phyloP scores from a whole-genome alignment of 2,113 vertebrate species.

The Pithys albifrons region DNA sequence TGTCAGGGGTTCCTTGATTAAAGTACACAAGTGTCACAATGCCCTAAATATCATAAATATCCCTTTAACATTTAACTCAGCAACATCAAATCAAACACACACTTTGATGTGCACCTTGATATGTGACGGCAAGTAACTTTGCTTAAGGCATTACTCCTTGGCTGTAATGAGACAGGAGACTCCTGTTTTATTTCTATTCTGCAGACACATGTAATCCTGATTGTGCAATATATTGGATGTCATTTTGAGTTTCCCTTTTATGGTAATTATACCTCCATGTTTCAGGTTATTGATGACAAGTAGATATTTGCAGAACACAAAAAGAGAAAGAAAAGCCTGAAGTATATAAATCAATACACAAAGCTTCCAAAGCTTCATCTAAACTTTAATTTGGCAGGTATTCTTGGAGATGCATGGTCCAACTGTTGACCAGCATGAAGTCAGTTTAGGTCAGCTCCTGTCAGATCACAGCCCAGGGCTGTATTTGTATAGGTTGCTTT shows the following conservation, averaged over 20 bases:
- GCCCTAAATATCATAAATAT: neutral
- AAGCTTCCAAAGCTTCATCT: neutral
- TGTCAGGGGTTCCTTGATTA: neutral
- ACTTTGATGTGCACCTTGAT: neutral
- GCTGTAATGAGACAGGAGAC: neutral
- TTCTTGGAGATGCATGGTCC: neutral
- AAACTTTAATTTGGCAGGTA: neutral
- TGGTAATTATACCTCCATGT: neutral
- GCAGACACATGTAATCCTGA: neutral
- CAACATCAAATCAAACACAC: neutral
- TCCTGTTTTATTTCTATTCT: neutral
- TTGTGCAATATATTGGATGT: neutral
- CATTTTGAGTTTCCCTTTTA: neutral
- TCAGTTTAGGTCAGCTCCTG: neutral
- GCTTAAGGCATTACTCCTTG: neutral
- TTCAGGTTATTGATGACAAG: neutral
- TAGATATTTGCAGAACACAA: neutral
- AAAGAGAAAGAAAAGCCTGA: neutral
- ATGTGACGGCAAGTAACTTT: neutral
- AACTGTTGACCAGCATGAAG: neutral
- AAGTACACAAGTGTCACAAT: neutral
- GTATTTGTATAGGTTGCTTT: neutral
- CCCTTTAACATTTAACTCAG: neutral
- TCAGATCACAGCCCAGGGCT: neutral
- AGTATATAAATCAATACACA: neutral